phyloP scores from a whole-genome alignment of 2,888 invertebrate genomes.

The Parnassius mnemosyne region DNA sequence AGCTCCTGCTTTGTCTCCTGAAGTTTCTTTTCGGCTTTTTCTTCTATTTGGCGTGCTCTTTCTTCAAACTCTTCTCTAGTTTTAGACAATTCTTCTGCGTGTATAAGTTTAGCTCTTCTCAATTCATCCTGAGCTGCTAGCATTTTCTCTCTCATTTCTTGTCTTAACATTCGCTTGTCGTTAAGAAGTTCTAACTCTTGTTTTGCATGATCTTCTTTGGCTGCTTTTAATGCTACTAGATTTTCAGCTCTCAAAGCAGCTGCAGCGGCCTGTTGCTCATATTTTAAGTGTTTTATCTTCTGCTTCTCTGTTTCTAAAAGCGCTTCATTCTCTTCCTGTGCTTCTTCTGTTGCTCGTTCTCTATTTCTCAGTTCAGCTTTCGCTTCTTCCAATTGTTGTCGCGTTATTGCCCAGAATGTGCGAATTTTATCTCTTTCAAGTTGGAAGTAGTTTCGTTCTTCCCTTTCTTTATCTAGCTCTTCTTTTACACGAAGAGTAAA shows the following conservation, averaged over 20 bases:
- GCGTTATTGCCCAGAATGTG: slow-evolving; percentile 97
- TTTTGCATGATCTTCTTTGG: slow-evolving; percentile 89
- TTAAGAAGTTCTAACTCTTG: slow-evolving; percentile 88
- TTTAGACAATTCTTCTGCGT: slow-evolving; percentile 87
- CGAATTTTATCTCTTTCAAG: slow-evolving; percentile 96
- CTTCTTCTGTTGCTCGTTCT: slow-evolving; percentile 92
- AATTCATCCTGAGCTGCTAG: slow-evolving; percentile 86
- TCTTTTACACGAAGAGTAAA: slow-evolving; percentile 92
- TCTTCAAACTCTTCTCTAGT: slow-evolving; percentile 75
- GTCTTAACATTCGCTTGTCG: slow-evolving; percentile 85
- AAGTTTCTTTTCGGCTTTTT: slow-evolving; percentile 87
- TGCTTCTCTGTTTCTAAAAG: slow-evolving; percentile 94
- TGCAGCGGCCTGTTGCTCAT: slow-evolving; percentile 92
- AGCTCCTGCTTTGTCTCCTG: slow-evolving; percentile 85
- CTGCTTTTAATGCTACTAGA: slow-evolving; percentile 88
- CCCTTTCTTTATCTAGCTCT: slow-evolving; percentile 95
- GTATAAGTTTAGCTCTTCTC: slow-evolving; percentile 84
- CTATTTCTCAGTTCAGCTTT: slow-evolving; percentile 84
- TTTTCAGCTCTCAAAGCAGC: slow-evolving; percentile 92
- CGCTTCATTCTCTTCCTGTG: slow-evolving; percentile 91
- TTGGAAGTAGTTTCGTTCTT: slow-evolving; percentile 97
- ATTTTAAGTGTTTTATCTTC: slow-evolving; percentile 95
- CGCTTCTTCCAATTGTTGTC: slow-evolving; percentile 92
- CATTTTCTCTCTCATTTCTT: slow-evolving; percentile 84
- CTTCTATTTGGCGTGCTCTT: slow-evolving; percentile 73